These are phyloP conservation scores for Leptopilina boulardi DNA, from an alignment of 1,140 invertebrate genomes.

Conservation along the genomic window DNA sequence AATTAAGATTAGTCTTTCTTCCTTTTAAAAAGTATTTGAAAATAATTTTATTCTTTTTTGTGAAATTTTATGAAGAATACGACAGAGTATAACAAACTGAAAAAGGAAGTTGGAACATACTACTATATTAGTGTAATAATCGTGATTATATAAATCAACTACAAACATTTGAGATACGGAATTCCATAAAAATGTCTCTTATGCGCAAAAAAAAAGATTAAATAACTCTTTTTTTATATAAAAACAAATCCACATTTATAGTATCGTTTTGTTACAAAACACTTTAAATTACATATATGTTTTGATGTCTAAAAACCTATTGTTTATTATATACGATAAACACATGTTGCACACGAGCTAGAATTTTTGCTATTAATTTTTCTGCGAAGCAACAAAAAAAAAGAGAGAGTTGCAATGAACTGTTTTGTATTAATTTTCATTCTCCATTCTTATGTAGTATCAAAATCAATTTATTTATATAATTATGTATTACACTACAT, in stretches of 20 bases:
- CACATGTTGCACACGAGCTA: not conserved
- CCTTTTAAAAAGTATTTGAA: no score
- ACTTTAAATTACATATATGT: not conserved
- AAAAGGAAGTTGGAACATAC: no score
- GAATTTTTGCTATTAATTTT: slow-evolving; percentile 3
- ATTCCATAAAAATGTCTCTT: not conserved
- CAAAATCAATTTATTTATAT: not conserved
- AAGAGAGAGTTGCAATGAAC: slow-evolving; percentile 18
- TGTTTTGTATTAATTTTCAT: not conserved
- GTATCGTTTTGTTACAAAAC: not conserved
- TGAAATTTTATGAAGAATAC: no score
- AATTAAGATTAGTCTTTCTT: no score
- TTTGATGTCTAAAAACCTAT: not conserved
- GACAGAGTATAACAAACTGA: no score
- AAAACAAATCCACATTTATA: not conserved
- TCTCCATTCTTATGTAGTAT: not conserved
- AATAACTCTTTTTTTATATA: not conserved
- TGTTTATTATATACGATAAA: not conserved
- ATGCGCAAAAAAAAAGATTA: not conserved
- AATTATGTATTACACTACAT: not conserved
- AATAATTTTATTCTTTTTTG: no score
- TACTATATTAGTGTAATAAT: no score
- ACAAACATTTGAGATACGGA: no score
- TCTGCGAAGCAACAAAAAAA: not conserved
- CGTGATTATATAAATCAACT: no score